Conservation (phyloP, 2,797 vertebrate genomes). For the Miichthys miiuy region DNA sequence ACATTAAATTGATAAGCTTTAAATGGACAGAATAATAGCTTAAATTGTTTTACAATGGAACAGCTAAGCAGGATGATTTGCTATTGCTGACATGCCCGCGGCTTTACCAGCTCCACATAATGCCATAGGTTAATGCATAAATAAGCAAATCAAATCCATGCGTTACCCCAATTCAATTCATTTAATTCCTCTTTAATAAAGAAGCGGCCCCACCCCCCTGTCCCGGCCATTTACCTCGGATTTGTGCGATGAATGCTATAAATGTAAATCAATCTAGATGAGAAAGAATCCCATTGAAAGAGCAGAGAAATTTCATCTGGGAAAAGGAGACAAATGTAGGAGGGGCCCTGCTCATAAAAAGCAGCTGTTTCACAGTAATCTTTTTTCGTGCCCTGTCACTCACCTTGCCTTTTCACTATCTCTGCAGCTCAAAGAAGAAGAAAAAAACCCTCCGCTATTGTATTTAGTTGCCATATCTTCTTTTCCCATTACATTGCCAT, state of each 20-base stretch:
- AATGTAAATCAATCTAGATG: constrained; percentile 92
- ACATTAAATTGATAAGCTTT: constrained; percentile 83
- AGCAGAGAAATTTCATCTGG: constrained; percentile 85
- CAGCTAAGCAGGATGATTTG: constrained; percentile 79
- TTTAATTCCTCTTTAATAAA: constrained; percentile 91
- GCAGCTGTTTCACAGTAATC: constrained; percentile 93
- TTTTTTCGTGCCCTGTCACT: constrained; percentile 93
- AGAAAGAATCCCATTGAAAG: constrained; percentile 89
- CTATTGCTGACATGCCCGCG: constrained; percentile 78
- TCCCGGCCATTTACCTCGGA: constrained; percentile 81
- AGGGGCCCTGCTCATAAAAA: constrained; percentile 85
- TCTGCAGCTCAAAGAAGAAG: constrained; percentile 71
- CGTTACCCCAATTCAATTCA: constrained; percentile 90
- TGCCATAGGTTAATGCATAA: constrained; percentile 87
- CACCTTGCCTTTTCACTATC: constrained; percentile 89
- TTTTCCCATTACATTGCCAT: constrained; percentile 82
- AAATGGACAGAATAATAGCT: constrained; percentile 80
- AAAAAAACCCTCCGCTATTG: constrained; percentile 67
- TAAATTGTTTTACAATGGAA: constrained; percentile 81
- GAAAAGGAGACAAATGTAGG: constrained; percentile 79
- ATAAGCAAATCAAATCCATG: constrained; percentile 91
- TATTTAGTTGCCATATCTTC: constrained; percentile 83
- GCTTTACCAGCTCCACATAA: constrained; percentile 81
- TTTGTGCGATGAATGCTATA: constrained; percentile 90
- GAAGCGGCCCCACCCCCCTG: constrained; percentile 83